These are phyloP conservation scores for Drosophila serrata DNA, from an alignment of 1,140 invertebrate species.

Conservation along the genomic window DNA sequence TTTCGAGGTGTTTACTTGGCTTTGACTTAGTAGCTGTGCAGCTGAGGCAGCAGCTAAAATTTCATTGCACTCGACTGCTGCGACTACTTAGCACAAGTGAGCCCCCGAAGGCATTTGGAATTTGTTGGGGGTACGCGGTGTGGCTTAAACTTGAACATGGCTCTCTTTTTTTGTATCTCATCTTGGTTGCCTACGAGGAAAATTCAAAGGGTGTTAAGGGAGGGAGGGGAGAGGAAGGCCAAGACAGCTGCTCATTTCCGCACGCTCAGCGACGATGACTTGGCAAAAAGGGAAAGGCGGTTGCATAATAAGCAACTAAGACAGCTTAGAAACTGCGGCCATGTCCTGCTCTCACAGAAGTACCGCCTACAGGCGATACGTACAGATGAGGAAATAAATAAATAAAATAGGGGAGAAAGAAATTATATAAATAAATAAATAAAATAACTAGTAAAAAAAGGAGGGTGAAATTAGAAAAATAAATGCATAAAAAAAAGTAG, in stretches of 20 bases:
- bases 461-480: neutral
- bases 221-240: slow-evolving; percentile 18
- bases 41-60: slow-evolving; percentile 67
- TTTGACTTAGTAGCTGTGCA: slow-evolving; percentile 76
- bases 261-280: slow-evolving; percentile 74
- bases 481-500: neutral
- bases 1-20: slow-evolving; percentile 15
- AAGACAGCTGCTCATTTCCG: slow-evolving; percentile 83
- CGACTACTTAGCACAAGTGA: slow-evolving; percentile 81
- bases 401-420: neutral
- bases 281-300: slow-evolving; percentile 35
- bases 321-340: slow-evolving; percentile 76
- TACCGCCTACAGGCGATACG: neutral
- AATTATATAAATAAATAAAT: neutral
- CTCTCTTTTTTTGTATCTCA: neutral
- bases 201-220: slow-evolving; percentile 1
- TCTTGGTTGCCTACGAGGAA: slow-evolving; percentile 26
- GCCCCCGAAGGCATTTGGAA: slow-evolving; percentile 58
- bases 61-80: slow-evolving; percentile 79
- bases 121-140: slow-evolving; percentile 11
- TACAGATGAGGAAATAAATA: slow-evolving; percentile 1
- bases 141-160: slow-evolving; percentile 66
- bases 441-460: neutral
- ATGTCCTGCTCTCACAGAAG: slow-evolving; percentile 40
- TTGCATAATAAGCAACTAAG: slow-evolving; percentile 82